Evolutionary conservation across 2,797 vertebrate species (phyloP).

Genomic region (Eremophila alpestris): DNA sequence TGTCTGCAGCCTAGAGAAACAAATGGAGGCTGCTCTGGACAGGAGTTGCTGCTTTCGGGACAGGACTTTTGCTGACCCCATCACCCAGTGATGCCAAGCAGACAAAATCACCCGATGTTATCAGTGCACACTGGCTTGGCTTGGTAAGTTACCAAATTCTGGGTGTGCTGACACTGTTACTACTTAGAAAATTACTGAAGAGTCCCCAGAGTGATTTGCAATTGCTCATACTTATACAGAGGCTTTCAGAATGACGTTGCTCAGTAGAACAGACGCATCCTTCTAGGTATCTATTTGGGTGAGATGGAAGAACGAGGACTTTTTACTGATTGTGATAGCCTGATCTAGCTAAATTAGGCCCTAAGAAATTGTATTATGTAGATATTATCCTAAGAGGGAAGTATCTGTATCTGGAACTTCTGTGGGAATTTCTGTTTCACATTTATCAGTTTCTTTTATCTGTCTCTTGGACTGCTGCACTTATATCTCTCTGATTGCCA

Average conservation of each 20-base stretch:
- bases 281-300: not conserved
- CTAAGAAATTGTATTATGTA: not conserved
- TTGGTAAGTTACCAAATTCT: not conserved
- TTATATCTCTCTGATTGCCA: not conserved
- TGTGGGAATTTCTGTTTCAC: not conserved
- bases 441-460: not conserved
- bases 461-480: not conserved
- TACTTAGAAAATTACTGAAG: not conserved
- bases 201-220: not conserved
- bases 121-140: accelerated
- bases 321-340: not conserved
- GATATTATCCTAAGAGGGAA: not conserved
- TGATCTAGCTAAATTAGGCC: not conserved
- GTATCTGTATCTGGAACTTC: not conserved
- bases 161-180: not conserved
- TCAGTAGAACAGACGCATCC: not conserved
- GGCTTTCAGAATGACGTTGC: not conserved
- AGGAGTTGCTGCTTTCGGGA: not conserved
- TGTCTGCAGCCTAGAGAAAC: conserved; percentile 20
- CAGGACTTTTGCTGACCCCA: conserved; percentile 3
- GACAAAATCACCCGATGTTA: not conserved
- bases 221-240: not conserved
- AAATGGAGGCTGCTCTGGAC: not conserved
- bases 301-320: not conserved
- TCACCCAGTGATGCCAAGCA: not conserved